Base-by-base conservation (phyloP, 2,113 vertebrate genomes). In the Pomatorhinus ruficollis region DNA sequence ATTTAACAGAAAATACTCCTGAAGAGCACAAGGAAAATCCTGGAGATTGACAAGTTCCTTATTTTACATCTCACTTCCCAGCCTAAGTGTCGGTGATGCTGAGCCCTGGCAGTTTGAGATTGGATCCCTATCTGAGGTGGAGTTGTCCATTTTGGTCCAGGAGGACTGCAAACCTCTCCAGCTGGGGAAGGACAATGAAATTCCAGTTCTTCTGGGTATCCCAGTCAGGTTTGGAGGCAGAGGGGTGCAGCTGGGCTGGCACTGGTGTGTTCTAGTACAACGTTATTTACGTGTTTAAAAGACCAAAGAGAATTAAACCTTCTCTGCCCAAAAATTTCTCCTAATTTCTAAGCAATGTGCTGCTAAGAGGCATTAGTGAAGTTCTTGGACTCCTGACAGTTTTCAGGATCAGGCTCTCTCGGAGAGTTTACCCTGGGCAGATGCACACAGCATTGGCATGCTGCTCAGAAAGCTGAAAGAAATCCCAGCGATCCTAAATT, bases 401-500 rank as follows among this genome's bases (percentile, higher is more conserved):
- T 83, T 20, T 10, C 33, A 45, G 76, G 27, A 71, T 90, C 22
- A 33, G 83, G 68, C 75, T 90, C 79, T 93, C 60, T 71, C 47
- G 11, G 69, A 86, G 90, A 75, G 15, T 57, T 90, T 63, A 64
- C 72, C 35, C 80, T 57, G 77, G 47, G 66, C 69, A 76, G 77
- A 78, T 70, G 35, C 16, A 15, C 30, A 8, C 18, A 49, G 54
- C 56, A 49, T 87, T 89, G 86, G 53, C 88, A 71, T 84, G 77
- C 71, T 52, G 12, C 79, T 87, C 79, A 88, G 80, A 42, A 60
- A 83, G 72, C 52, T 52, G 49, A 81, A 68, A 83, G 85, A 93
- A 93, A 89, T 96, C 90, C 93, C 90, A 89, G 88, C 0, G 7
- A 94, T 95, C 88, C 96, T 66, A 89, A 86, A 78, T 71, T 90